Conservation (phyloP, 1,140 invertebrate genomes). For the Lutraria rhynchaena region DNA sequence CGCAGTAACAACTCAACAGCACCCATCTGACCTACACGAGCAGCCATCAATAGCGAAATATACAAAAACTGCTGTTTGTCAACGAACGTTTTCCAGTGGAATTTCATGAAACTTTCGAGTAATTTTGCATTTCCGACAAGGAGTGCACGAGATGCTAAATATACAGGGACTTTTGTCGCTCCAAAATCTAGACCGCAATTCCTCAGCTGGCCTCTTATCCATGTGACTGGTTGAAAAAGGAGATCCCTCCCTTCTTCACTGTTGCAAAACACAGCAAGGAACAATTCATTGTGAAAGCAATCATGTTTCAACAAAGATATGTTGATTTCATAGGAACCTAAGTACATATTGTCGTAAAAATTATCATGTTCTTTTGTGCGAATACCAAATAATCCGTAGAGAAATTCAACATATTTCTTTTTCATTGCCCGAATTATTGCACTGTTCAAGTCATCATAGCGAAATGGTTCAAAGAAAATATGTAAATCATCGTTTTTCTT, state of each 20-base stretch:
- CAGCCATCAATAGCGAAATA: not conserved
- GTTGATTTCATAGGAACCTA: not conserved
- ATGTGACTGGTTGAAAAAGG: not conserved
- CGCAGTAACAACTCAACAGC: not conserved
- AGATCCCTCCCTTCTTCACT: not conserved
- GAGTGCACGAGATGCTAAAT: not conserved
- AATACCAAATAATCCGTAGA: too few relatives aligned
- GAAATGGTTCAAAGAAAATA: not conserved
- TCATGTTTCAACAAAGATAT: slow-evolving; percentile 1
- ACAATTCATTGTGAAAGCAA: not conserved
- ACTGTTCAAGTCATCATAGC: not conserved
- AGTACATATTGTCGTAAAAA: too few relatives aligned
- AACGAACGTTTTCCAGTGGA: not conserved
- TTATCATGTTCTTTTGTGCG: too few relatives aligned
- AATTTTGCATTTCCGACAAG: not conserved
- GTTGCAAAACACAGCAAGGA: not conserved
- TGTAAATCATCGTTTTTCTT: not conserved
- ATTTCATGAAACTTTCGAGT: not conserved
- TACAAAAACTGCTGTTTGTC: not conserved
- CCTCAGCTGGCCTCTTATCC: not conserved
- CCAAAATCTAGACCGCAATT: slow-evolving; percentile 3
- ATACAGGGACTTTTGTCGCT: not conserved
- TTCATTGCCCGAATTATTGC: too few relatives aligned
- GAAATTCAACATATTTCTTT: too few relatives aligned
- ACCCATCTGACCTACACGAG: not conserved